These are phyloP conservation scores for Diabrotica balteata DNA, from an alignment of 2,888 invertebrate species.

Conservation along the genomic window DNA sequence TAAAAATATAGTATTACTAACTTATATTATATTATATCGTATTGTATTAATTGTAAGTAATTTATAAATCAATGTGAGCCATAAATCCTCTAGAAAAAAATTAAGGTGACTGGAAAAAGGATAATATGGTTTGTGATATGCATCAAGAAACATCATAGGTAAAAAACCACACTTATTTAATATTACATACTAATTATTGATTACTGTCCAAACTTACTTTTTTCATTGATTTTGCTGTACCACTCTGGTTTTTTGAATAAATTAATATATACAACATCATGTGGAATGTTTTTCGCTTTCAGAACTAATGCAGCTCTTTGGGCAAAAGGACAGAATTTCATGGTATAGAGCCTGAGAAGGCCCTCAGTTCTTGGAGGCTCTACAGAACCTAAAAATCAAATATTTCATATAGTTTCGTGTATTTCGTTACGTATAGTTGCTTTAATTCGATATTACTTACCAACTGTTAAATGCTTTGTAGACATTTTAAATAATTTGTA, in stretches of 20 bases:
- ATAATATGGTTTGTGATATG: too few relatives aligned
- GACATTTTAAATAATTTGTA: constrained; percentile 18
- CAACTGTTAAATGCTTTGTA: constrained; percentile 25
- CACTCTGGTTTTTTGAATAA: constrained; percentile 84
- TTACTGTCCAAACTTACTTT: constrained; percentile 58
- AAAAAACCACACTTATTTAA: too few relatives aligned
- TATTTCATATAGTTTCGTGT: too few relatives aligned
- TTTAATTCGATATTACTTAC: constrained; percentile 13
- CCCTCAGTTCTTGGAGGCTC: constrained; percentile 69
- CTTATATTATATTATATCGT: too few relatives aligned
- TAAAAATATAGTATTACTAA: too few relatives aligned
- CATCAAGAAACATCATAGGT: too few relatives aligned
- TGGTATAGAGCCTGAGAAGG: constrained; percentile 77
- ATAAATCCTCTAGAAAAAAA: too few relatives aligned
- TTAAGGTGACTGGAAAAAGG: too few relatives aligned
- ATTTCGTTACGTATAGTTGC: too few relatives aligned
- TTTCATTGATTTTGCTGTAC: constrained; percentile 70
- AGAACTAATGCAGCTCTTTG: constrained; percentile 77
- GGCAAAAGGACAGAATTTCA: constrained; percentile 86
- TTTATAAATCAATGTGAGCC: too few relatives aligned
- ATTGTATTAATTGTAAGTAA: too few relatives aligned
- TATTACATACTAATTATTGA: too few relatives aligned
- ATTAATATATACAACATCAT: constrained; percentile 78
- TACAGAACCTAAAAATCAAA: constrained; percentile 66
- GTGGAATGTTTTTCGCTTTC: constrained; percentile 77